Base-by-base conservation (phyloP, 2,797 vertebrate species). In the Channa striata region DNA sequence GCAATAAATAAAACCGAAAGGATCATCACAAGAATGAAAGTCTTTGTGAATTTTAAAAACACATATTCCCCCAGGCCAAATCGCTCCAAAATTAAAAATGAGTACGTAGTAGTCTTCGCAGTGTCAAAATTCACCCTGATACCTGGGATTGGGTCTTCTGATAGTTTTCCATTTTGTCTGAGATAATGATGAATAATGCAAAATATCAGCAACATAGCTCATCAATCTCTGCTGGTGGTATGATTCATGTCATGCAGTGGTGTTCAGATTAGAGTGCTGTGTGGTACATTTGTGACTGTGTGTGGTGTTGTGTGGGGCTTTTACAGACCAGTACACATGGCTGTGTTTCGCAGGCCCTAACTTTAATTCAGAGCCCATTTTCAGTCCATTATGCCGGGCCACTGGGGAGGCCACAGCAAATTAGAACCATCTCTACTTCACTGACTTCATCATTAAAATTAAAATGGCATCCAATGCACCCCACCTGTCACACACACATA, bases 391-490 rank as follows among this genome's bases (percentile, higher is more conserved):
- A 93, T 89, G 78, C 79, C 20, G n/a, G 83, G 86, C 83, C 91
- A 83, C 91, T 84, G 75, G 89, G 91, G 89, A 93, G 72, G 74
- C 87, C 64, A 69, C 71, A 83, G 83, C 91, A 91, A 92, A 93
- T 93, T 92, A 93, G 84, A 89, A 90, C 83, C 71, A 89, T 91
- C 90, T 92, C 87, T 92, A 92, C 90, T 92, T 81, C 91, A 93
- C 84, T 92, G 89, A 91, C 87, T 93, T 92, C 86, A 87, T 91
- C 88, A 91, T 93, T 92, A 91, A 93, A 90, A 90, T 90, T 89
- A 89, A 91, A 90, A 91, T 82, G 76, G 84, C 73, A 88, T 82
- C 85, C 40, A 58, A 74, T 85, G 79, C 84, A 87, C 74, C 85
- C 83, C 78, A 84, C 86, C 87, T 90, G 91, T 83, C 83, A 62